Evolutionary conservation across 2,113 vertebrate genomes (phyloP).

Genomic region (Calyptommatus sinebrachiatus): DNA sequence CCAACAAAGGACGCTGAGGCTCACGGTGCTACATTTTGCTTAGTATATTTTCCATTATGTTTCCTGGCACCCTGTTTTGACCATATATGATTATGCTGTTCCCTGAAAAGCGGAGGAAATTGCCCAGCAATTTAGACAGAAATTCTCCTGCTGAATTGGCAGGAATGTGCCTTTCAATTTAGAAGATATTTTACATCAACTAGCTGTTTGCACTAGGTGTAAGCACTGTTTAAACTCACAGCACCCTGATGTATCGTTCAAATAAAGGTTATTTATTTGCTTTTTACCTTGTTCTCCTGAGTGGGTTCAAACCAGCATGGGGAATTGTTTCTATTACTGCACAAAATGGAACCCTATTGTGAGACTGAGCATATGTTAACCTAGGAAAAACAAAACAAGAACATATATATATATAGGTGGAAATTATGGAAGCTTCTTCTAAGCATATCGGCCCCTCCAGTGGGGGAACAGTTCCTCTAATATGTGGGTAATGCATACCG

Average conservation of each 20-base stretch:
- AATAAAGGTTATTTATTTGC: conserved; percentile 57
- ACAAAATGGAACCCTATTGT: conserved; percentile 22
- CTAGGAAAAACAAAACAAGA: conserved; percentile 32
- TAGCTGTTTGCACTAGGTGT: conserved; percentile 57
- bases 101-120: conserved; percentile 60
- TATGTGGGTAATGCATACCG: too few relatives aligned
- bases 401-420: not conserved
- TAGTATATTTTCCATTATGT: conserved; percentile 57
- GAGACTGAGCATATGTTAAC: conserved; percentile 43
- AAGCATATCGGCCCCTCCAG: not conserved
- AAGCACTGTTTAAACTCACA: conserved; percentile 58
- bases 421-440: not conserved
- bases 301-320: conserved; percentile 51
- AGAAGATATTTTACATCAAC: conserved; percentile 55
- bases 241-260: conserved; percentile 50
- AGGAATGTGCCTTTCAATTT: conserved; percentile 61
- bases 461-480: not conserved
- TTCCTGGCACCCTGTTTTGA: conserved; percentile 62
- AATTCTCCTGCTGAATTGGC: conserved; percentile 52
- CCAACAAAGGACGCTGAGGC: conserved; percentile 2
- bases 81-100: conserved; percentile 59
- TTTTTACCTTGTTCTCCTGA: conserved; percentile 26
- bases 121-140: conserved; percentile 62
- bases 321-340: conserved; percentile 37
- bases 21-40: conserved; percentile 40